Conservation (phyloP, 2,797 vertebrate genomes). For the Hephaestus fuliginosus region DNA sequence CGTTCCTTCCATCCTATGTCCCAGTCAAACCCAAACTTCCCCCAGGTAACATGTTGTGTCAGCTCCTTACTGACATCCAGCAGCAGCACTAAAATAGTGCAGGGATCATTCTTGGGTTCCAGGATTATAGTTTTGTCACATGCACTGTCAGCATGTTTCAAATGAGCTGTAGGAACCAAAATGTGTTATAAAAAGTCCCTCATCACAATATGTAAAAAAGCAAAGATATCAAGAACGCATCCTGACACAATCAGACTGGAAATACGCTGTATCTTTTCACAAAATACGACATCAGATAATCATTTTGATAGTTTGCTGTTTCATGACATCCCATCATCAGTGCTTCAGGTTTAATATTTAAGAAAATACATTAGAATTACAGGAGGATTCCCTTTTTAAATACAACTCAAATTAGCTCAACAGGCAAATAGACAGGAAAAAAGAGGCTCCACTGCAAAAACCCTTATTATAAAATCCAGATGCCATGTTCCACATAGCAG, state of each 20-base stretch:
- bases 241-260: no score
- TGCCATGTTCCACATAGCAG: slow-evolving; percentile 31
- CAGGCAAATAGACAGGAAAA: slow-evolving; percentile 24
- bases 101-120: slow-evolving; percentile 28
- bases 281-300: background rate
- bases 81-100: slow-evolving; percentile 9
- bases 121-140: slow-evolving; percentile 27
- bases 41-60: slow-evolving; percentile 2
- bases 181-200: slow-evolving; percentile 20
- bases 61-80: slow-evolving; percentile 31
- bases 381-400: slow-evolving; percentile 10
- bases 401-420: slow-evolving; percentile 1
- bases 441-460: slow-evolving; percentile 15
- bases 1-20: background rate
- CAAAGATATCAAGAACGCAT: slow-evolving; percentile 1
- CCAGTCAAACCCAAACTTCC: slow-evolving; percentile 12
- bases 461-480: slow-evolving; percentile 9
- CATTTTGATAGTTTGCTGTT: background rate
- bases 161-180: slow-evolving; percentile 14
- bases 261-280: no score
- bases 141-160: slow-evolving; percentile 42
- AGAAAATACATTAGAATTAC: slow-evolving; percentile 11
- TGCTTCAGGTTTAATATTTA: slow-evolving; percentile 31
- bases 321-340: background rate
- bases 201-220: slow-evolving; percentile 21